A percentile compares a stretch with the other conserved stretches of the same genome.
phyloP scores from a whole-genome alignment of 2,113 vertebrate species.

The Fregata magnificens region DNA sequence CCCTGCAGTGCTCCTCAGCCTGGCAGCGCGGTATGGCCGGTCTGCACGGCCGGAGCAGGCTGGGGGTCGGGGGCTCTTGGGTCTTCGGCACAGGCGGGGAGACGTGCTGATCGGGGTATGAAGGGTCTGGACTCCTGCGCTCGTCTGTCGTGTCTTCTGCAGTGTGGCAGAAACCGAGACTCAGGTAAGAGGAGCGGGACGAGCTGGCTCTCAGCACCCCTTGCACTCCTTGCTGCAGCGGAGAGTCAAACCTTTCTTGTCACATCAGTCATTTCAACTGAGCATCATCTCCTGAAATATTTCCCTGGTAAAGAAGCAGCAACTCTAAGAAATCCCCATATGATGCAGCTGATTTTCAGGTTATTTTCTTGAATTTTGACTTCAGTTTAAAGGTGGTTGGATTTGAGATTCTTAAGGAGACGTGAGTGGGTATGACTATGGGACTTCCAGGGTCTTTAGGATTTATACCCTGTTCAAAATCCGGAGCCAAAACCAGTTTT shows the following conservation, averaged over 20 bases:
- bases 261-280: accelerated
- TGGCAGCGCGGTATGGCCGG: neutral
- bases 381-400: neutral
- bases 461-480: neutral
- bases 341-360: neutral
- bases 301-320: too few relatives aligned
- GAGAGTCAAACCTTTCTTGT: neutral
- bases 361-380: neutral
- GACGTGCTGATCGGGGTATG: accelerated
- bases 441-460: neutral
- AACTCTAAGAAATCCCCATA: neutral
- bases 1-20: neutral
- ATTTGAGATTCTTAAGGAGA: neutral
- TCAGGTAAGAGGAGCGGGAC: neutral
- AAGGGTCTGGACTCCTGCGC: neutral
- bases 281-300: neutral
- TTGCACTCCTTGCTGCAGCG: accelerated
- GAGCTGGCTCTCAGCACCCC: neutral
- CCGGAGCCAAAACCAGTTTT: neutral
- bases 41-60: neutral
- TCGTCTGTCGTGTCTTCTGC: neutral
- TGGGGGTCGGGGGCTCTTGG: neutral
- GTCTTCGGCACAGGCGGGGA: neutral
- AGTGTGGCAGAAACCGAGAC: neutral
- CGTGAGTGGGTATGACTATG: accelerated